Evolutionary conservation across 2,797 vertebrate species (phyloP).

Genomic region (Semotilus atromaculatus): DNA sequence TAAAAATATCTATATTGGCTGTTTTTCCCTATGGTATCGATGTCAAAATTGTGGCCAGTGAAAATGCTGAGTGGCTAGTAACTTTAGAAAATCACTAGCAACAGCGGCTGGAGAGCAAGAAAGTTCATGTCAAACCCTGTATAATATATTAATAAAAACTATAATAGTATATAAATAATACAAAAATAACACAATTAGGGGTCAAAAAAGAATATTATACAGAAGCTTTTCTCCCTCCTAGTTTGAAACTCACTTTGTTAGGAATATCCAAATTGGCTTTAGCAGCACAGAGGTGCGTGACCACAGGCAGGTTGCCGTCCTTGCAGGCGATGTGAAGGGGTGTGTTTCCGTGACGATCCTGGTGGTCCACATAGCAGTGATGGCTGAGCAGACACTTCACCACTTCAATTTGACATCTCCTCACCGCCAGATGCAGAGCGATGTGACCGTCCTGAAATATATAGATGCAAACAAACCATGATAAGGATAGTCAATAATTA

Average conservation of each 20-base stretch:
- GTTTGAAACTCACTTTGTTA: slow-evolving; percentile 85
- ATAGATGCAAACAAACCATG: slow-evolving; percentile 21
- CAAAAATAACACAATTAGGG: neutral
- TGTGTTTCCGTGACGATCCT: slow-evolving; percentile 94
- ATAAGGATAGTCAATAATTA: neutral
- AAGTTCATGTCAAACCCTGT: no score
- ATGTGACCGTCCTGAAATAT: slow-evolving; percentile 89
- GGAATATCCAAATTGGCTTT: slow-evolving; percentile 87
- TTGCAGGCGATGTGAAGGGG: slow-evolving; percentile 95
- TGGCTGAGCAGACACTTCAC: slow-evolving; percentile 88
- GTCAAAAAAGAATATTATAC: neutral
- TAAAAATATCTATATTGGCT: no score
- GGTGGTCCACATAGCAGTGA: slow-evolving; percentile 86
- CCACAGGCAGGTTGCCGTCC: slow-evolving; percentile 89
- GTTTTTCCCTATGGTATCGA: no score
- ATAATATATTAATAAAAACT: neutral
- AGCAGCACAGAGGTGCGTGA: slow-evolving; percentile 84
- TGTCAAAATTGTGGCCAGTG: no score
- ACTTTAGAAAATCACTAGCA: no score
- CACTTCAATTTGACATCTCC: slow-evolving; percentile 93
- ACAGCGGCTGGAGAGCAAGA: no score
- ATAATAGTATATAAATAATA: neutral
- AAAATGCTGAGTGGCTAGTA: no score
- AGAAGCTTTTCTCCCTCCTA: neutral
- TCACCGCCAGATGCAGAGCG: slow-evolving; percentile 92